These are phyloP conservation scores for Athalia rosae DNA, from an alignment of 2,888 invertebrate species.

Conservation along the genomic window DNA sequence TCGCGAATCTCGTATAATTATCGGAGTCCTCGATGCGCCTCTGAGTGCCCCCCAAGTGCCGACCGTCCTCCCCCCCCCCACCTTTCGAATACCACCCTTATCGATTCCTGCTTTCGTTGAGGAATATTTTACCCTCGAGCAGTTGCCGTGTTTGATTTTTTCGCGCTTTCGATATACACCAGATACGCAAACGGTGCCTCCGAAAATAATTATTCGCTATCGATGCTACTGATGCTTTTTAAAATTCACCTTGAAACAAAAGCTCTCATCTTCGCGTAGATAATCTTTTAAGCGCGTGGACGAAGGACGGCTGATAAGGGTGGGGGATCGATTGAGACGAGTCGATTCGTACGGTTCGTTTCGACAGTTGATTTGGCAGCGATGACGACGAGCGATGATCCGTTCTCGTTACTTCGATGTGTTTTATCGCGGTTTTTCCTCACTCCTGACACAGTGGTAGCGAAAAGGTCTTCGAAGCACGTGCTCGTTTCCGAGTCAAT, in stretches of 20 bases:
- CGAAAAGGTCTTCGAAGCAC: constrained; percentile 18
- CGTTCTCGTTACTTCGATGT: neutral
- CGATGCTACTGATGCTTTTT: too few species aligned
- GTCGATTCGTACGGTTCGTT: neutral
- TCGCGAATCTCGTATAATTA: neutral
- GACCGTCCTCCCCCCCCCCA: neutral
- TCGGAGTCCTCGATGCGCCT: neutral
- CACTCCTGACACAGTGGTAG: neutral
- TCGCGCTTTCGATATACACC: too few species aligned
- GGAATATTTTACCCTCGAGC: too few species aligned
- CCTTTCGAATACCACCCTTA: neutral
- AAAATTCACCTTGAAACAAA: neutral
- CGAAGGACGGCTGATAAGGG: neutral
- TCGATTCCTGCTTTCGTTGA: neutral
- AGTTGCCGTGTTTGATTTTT: too few species aligned
- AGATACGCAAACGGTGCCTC: too few species aligned
- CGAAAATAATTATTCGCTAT: too few species aligned
- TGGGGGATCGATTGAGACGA: neutral
- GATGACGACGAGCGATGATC: neutral
- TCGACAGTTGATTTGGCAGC: constrained; percentile 16
- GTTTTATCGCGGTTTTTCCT: neutral
- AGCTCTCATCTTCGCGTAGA: neutral
- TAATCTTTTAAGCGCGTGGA: neutral
- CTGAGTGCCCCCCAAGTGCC: neutral
- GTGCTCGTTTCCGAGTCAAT: constrained; percentile 30